Evolutionary conservation across 2,888 invertebrate genomes (phyloP).

Genomic region (Globia sparganii): DNA sequence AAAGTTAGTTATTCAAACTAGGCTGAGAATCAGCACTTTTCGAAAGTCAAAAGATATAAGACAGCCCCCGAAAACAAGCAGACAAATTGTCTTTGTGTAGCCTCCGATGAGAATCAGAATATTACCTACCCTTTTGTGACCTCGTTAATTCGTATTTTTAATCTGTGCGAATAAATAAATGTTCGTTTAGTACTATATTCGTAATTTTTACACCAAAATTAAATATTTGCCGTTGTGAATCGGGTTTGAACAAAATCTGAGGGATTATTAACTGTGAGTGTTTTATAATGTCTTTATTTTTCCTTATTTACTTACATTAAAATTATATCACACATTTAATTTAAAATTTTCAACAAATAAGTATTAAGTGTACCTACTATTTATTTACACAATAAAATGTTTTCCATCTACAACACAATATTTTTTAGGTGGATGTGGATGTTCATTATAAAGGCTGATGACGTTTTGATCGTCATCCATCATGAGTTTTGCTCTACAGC

Average conservation of each 20-base stretch:
- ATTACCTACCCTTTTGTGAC: constrained; percentile 58
- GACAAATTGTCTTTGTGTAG: constrained; percentile 57
- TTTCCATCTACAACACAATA: neutral
- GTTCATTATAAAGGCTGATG: constrained; percentile 27
- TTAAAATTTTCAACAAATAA: neutral
- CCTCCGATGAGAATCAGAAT: constrained; percentile 68
- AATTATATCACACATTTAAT: neutral
- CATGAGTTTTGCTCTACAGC: constrained; percentile 54
- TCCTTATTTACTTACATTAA: no score
- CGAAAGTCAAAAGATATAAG: neutral
- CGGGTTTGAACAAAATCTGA: no score
- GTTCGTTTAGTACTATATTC: neutral
- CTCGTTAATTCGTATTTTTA: constrained; percentile 36
- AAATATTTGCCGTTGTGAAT: neutral
- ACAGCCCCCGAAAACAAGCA: neutral
- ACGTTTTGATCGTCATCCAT: constrained; percentile 32
- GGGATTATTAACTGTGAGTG: neutral
- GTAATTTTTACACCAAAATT: neutral
- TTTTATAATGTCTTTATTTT: neutral
- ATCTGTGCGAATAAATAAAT: constrained; percentile 18
- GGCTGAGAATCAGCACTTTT: neutral
- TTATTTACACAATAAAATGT: constrained; percentile 1
- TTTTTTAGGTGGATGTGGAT: constrained; percentile 44
- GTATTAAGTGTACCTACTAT: neutral
- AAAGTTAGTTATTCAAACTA: neutral